These are phyloP conservation scores for Hypotaenidia philippensis DNA, from an alignment of 2,797 vertebrate genomes.

Conservation along the genomic window DNA sequence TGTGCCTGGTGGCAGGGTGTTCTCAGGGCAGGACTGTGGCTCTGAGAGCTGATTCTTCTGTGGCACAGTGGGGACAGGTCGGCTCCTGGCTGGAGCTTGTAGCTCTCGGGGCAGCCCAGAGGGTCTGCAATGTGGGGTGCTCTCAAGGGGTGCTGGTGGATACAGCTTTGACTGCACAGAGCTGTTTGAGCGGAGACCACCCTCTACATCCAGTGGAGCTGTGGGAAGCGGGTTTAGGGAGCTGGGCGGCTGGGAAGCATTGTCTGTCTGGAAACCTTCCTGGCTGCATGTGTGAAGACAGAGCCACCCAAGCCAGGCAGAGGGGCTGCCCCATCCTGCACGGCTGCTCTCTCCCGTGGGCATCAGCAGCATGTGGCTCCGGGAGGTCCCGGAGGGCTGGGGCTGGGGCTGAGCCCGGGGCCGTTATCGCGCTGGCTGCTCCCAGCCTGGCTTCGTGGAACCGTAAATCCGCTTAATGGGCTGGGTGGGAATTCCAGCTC, in stretches of 20 bases:
- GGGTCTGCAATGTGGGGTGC: neutral
- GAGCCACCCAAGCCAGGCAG: neutral
- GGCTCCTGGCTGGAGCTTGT: accelerated
- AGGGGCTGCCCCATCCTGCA: accelerated
- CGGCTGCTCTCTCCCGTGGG: neutral
- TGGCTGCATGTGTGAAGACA: accelerated
- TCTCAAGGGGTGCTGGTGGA: accelerated
- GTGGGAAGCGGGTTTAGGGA: neutral
- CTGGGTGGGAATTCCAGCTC: conserved; percentile 50
- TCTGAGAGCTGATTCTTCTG: neutral
- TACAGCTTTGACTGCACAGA: neutral
- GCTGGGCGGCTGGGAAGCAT: neutral
- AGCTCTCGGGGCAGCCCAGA: neutral
- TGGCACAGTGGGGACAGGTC: no score
- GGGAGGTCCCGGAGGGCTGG: neutral
- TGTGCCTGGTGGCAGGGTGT: neutral
- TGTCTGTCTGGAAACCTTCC: neutral
- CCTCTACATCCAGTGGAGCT: neutral
- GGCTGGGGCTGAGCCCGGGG: neutral
- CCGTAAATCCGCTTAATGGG: conserved; percentile 47
- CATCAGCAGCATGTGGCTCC: neutral
- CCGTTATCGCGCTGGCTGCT: neutral
- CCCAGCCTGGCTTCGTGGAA: neutral
- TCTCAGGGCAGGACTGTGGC: neutral
- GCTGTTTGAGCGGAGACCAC: neutral